These are phyloP conservation scores for Nannoperca australis DNA, from an alignment of 2,797 vertebrate species.

Conservation along the genomic window DNA sequence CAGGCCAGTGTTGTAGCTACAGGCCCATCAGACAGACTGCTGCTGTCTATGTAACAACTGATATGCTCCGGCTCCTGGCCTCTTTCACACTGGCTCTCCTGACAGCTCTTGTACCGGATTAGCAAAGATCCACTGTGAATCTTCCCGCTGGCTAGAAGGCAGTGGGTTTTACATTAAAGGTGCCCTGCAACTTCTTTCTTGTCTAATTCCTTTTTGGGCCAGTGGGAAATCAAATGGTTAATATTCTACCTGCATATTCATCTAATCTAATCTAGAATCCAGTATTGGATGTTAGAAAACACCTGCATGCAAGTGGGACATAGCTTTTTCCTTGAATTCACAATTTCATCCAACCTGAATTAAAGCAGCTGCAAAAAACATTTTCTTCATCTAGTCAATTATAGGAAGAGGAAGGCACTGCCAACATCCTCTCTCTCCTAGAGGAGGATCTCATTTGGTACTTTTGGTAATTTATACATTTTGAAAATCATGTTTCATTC, in stretches of 20 bases:
- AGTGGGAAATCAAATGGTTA: constrained; percentile 6
- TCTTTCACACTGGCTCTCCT: constrained; percentile 14
- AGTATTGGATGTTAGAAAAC: background rate
- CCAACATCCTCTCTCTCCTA: background rate
- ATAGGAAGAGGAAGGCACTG: background rate
- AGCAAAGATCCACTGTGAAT: constrained; percentile 15
- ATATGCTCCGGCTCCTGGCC: constrained; percentile 9
- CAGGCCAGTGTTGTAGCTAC: background rate
- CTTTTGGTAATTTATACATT: background rate
- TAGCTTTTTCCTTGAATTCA: background rate
- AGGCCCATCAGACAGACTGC: constrained; percentile 26
- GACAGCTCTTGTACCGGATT: constrained; percentile 31
- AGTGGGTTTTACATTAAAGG: constrained; percentile 11
- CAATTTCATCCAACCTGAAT: background rate
- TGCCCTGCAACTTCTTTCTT: background rate
- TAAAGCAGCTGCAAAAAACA: background rate
- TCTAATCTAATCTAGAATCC: background rate
- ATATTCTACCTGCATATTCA: background rate
- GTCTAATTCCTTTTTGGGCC: background rate
- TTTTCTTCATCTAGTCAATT: background rate
- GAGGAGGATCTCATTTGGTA: background rate
- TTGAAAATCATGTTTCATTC: background rate
- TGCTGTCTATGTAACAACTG: constrained; percentile 21
- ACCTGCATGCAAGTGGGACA: background rate
- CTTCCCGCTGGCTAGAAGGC: background rate